These are phyloP conservation scores for Cenopis cana DNA, from an alignment of 2,888 invertebrate species.

Conservation along the genomic window DNA sequence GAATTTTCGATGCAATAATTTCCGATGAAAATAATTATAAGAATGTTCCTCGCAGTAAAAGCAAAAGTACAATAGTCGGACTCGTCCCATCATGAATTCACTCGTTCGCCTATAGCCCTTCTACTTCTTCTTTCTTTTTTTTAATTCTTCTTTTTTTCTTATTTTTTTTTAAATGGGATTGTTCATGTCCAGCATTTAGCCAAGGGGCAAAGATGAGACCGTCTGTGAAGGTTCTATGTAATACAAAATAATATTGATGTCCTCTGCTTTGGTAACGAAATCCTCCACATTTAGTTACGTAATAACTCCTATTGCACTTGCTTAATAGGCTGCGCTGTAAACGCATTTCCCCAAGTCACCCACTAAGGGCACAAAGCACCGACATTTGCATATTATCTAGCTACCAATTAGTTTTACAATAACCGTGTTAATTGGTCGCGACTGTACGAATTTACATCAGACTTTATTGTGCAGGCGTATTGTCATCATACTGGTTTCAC, in stretches of 20 bases:
- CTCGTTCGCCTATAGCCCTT: no score
- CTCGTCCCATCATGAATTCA: no score
- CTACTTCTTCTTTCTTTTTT: no score
- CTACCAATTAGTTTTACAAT: conserved; percentile 43
- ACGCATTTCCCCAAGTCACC: conserved; percentile 28
- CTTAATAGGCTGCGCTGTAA: conserved; percentile 15
- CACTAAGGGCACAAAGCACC: conserved; percentile 18
- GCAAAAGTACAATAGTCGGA: no score
- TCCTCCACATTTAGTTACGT: conserved; percentile 12
- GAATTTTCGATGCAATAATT: no score
- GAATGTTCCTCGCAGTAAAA: no score
- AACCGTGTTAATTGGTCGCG: conserved; percentile 38
- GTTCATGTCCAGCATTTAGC: no score
- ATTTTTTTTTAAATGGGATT: no score
- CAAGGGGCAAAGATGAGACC: no score
- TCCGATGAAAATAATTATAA: no score
- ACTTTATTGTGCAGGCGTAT: conserved; percentile 27
- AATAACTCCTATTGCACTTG: conserved; percentile 25
- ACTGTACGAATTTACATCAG: conserved; percentile 29
- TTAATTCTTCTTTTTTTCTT: no score
- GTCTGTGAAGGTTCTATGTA: no score
- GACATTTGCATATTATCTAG: conserved; percentile 40
- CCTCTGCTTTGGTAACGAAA: background rate
- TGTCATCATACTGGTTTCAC: conserved; percentile 20
- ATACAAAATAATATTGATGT: background rate